phyloP scores from a whole-genome alignment of 2,888 invertebrate genomes.

The Lithodes maja region DNA sequence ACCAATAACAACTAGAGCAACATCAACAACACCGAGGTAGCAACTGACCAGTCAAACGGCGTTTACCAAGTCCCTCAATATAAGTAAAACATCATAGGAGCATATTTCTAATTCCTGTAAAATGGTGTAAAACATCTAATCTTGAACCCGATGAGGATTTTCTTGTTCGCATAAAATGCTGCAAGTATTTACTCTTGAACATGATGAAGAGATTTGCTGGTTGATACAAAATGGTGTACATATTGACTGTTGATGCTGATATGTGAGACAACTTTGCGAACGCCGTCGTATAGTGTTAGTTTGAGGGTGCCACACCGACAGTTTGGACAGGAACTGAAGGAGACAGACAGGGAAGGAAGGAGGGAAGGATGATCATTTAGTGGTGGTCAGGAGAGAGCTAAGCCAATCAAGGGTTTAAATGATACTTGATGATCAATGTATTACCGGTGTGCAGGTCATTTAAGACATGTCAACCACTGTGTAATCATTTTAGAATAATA shows the following conservation, averaged over 20 bases:
- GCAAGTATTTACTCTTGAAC: too few species aligned
- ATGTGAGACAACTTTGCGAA: conserved; percentile 49
- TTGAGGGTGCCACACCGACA: conserved; percentile 54
- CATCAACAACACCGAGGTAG: conserved; percentile 31
- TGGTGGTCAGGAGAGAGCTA: conserved; percentile 48
- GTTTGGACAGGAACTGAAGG: conserved; percentile 13
- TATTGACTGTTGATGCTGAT: conserved; percentile 4
- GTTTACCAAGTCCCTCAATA: conserved; percentile 43
- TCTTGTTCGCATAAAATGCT: too few species aligned
- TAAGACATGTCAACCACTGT: neutral
- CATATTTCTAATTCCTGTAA: too few species aligned
- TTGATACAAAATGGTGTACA: neutral
- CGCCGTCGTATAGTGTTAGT: conserved; percentile 52
- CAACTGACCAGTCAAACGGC: conserved; percentile 48
- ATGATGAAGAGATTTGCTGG: too few species aligned
- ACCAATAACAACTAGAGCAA: conserved; percentile 43
- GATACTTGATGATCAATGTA: neutral
- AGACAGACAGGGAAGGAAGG: conserved; percentile 39
- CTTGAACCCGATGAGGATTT: too few species aligned
- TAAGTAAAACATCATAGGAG: neutral
- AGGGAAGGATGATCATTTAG: conserved; percentile 32
- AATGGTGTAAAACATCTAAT: too few species aligned
- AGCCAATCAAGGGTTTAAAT: conserved; percentile 22
- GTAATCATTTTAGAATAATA: too few species aligned
- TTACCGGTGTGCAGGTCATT: neutral